Conservation (phyloP, 2,797 vertebrate genomes). For the Coendou prehensilis region DNA sequence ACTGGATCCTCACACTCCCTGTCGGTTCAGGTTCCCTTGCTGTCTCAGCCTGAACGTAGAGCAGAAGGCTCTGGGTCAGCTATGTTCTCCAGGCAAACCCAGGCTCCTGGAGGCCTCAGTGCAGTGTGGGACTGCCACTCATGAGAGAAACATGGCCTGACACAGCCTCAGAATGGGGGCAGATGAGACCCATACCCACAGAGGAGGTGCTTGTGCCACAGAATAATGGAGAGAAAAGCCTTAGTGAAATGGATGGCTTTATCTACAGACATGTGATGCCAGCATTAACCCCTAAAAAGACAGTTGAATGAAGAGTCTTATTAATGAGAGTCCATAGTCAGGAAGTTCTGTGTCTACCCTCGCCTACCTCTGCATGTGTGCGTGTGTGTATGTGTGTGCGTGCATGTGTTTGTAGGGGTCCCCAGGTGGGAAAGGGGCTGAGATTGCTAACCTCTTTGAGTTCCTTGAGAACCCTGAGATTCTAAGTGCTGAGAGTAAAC, state of each 20-base stretch:
- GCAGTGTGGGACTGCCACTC: fast-evolving
- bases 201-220: too few species aligned
- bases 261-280: not conserved
- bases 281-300: not conserved
- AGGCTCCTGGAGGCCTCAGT: not conserved
- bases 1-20: not conserved
- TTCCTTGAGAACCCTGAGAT: not conserved
- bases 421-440: not conserved
- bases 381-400: not conserved
- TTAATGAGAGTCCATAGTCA: not conserved
- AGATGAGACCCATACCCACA: not conserved
- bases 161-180: not conserved
- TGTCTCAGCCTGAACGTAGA: not conserved
- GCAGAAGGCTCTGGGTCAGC: not conserved
- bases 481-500: not conserved
- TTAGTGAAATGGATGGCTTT: not conserved
- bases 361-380: not conserved
- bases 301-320: not conserved
- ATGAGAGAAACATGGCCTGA: not conserved
- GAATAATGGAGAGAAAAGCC: not conserved
- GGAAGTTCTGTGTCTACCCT: not conserved
- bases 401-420: not conserved
- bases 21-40: not conserved
- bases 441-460: not conserved
- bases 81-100: not conserved